Base-by-base conservation (phyloP, 2,113 vertebrate genomes). In the Irena cyanogastra region DNA sequence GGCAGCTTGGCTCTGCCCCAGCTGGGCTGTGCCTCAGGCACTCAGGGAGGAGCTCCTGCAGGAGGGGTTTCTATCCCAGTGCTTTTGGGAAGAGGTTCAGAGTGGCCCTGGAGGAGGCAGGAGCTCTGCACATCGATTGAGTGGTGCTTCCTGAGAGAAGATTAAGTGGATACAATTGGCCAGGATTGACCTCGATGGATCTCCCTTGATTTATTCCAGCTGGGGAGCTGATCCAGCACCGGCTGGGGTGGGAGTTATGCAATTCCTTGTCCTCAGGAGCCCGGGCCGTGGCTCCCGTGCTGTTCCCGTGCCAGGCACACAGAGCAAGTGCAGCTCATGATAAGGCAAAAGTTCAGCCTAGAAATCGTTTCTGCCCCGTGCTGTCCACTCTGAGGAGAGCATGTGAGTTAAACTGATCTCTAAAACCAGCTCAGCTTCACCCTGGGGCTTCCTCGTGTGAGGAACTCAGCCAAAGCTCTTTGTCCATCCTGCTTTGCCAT, bases 101-200 rank as follows among this genome's bases (percentile, higher is more conserved):
- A 75, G 84, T 6, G 35, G 33, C 39, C 35, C 76, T 53, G 65
- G 45, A 10, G 4, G 49, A 56, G 1, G 28, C n/a, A 47, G 52
- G 28, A 94, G 68, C 87, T 59, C 82, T 59, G 60, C 57, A 19
- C 54, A 77, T 91, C 77, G 26, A 87, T 83, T 11, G 42, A 90
- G 64, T 35, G 80, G 13, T 54, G 87, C 80, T 31, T 78, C 54
- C 60, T 0, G 14, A 74, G 76, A 87, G 89, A 26, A 81, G 91
- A 94, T 91, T 31, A 74, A 87, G 81, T 75, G 87, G 52, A 11
- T 59, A 11, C 87, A 87, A 95, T 70, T 35, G 81, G 89, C 90
- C 69, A 56, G 87, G 92, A 81, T 54, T 96, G 93, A 95, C 92
- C 96, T 87, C 33, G 14, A 18, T 78, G 89, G 77, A 89, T 89